These are phyloP conservation scores for Cheirogaleus medius DNA, from an alignment of 2,113 vertebrate genomes.

Conservation along the genomic window DNA sequence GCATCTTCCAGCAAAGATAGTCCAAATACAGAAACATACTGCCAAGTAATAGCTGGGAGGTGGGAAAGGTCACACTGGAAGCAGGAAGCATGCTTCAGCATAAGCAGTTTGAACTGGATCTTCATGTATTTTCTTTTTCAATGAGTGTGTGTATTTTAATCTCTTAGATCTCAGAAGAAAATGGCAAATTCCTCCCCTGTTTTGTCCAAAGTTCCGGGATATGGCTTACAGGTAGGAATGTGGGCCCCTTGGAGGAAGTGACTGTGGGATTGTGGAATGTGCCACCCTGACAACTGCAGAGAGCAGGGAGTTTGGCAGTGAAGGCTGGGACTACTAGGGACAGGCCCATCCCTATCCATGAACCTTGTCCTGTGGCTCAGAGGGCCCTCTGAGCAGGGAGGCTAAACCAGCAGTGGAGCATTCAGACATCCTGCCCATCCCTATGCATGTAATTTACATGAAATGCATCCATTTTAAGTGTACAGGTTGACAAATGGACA, in stretches of 20 bases:
- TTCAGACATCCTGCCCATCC: neutral
- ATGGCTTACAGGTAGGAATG: slow-evolving; percentile 90
- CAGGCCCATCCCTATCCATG: neutral
- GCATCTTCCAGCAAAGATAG: neutral
- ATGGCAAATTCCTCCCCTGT: slow-evolving; percentile 68
- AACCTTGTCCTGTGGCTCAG: neutral
- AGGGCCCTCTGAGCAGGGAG: neutral
- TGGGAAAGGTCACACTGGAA: neutral
- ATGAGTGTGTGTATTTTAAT: neutral
- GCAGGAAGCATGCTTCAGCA: neutral
- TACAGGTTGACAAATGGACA: neutral
- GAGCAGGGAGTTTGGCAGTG: neutral
- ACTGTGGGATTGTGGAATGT: neutral
- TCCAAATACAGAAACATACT: neutral
- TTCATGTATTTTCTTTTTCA: neutral
- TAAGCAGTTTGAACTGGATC: neutral
- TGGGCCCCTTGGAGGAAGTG: neutral
- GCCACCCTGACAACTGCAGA: neutral
- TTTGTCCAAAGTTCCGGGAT: slow-evolving; percentile 85
- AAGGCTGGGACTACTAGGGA: neutral
- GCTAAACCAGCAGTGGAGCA: neutral
- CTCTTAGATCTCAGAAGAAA: slow-evolving; percentile 84
- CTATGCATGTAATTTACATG: neutral
- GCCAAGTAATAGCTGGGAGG: neutral
- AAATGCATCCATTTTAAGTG: neutral